These are phyloP conservation scores for Cyprinus carpio DNA, from an alignment of 2,113 vertebrate species.

Conservation along the genomic window DNA sequence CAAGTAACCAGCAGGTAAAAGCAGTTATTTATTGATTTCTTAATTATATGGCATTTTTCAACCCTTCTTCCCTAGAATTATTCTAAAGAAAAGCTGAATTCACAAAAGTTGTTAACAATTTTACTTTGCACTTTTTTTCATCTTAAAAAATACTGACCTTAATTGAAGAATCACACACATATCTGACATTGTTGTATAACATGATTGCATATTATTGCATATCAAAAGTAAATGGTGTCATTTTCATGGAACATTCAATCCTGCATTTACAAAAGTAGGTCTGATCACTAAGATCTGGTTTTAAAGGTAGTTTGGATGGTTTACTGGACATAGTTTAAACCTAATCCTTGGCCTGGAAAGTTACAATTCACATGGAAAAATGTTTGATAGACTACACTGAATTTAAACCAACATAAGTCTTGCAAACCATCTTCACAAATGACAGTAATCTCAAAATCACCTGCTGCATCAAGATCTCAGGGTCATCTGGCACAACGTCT, in stretches of 20 bases:
- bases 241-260: not conserved
- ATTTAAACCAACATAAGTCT: not conserved
- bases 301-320: not conserved
- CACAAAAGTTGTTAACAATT: not conserved
- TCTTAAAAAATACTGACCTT: not conserved
- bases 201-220: too few species aligned
- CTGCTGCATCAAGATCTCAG: constrained; percentile 97
- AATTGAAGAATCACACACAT: not conserved
- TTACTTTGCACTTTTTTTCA: not conserved
- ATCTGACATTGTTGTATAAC: not conserved
- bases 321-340: not conserved
- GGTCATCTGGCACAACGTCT: constrained; percentile 94
- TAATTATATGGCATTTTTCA: too few species aligned
- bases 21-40: too few species aligned
- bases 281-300: not conserved
- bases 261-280: not conserved
- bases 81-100: too few species aligned
- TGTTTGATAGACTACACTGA: not conserved
- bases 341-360: not conserved
- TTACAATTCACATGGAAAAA: too few species aligned
- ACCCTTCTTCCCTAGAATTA: too few species aligned
- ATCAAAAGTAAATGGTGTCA: not conserved
- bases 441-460: constrained; percentile 54
- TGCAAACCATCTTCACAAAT: not conserved
- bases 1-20: not conserved